phyloP scores from a whole-genome alignment of 2,888 invertebrate genomes.

The Ischnus inquisitorius region DNA sequence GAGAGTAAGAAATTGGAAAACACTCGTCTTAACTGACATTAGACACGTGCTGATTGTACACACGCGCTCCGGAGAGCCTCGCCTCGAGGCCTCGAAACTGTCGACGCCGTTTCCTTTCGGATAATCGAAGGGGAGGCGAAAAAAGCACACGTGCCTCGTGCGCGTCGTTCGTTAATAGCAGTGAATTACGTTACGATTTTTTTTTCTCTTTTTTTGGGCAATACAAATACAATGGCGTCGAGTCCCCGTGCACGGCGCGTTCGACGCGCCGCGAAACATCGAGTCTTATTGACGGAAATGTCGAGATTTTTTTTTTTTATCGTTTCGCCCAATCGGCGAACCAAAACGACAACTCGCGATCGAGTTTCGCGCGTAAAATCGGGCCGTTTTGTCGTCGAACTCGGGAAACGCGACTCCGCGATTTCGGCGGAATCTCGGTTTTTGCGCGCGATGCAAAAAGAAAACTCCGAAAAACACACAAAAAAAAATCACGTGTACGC shows the following conservation, averaged over 20 bases:
- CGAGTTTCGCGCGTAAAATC: not conserved
- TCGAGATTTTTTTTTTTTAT: not conserved
- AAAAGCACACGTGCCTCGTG: constrained; percentile 32
- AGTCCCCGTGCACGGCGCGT: constrained; percentile 21
- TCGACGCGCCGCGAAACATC: not conserved
- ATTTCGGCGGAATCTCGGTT: not conserved
- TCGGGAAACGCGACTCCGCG: not conserved
- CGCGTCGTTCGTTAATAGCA: constrained; percentile 16
- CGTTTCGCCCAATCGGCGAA: too few relatives aligned
- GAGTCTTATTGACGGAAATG: constrained; percentile 1
- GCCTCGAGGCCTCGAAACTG: constrained; percentile 11
- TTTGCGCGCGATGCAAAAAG: constrained; percentile 6
- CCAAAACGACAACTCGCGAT: not conserved
- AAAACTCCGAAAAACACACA: constrained; percentile 27
- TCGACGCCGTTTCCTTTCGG: constrained; percentile 23
- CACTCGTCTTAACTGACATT: constrained; percentile 48
- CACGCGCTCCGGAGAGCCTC: constrained; percentile 11
- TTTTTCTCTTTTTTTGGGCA: not conserved
- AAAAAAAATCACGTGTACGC: constrained; percentile 8
- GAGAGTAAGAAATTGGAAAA: not conserved
- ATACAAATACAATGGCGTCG: not conserved
- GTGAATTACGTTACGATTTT: not conserved
- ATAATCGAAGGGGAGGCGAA: not conserved
- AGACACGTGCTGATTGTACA: constrained; percentile 30
- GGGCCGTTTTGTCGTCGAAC: constrained; percentile 1